Conservation (phyloP, 2,888 invertebrate genomes). For the Rhamphomyia laevipes region DNA sequence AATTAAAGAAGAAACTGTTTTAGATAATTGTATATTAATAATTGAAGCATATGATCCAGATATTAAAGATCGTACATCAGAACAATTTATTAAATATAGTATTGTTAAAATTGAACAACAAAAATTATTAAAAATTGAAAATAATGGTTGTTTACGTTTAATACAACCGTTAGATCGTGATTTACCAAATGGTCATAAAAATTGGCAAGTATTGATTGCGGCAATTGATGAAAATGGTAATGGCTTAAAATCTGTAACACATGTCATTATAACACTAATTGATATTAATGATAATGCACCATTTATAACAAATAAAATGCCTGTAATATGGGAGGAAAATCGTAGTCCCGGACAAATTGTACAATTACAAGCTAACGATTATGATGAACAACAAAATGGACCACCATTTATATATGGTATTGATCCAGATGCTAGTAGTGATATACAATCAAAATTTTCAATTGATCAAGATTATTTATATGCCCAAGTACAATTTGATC, state of each 20-base stretch:
- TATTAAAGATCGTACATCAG: conserved; percentile 59
- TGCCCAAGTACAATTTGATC: conserved; percentile 67
- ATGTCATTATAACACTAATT: conserved; percentile 53
- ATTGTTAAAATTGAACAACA: conserved; percentile 61
- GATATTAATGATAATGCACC: conserved; percentile 96
- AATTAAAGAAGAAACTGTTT: conserved; percentile 61
- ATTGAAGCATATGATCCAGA: conserved; percentile 76
- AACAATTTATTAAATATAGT: conserved; percentile 67
- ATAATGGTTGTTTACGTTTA: conserved; percentile 55
- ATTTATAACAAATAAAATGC: conserved; percentile 64
- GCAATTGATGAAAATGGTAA: conserved; percentile 68
- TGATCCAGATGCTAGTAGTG: conserved; percentile 45
- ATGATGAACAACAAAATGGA: conserved; percentile 72
- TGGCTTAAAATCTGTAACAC: conserved; percentile 49
- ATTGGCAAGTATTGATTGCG: conserved; percentile 61
- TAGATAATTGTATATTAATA: conserved; percentile 56
- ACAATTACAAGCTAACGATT: conserved; percentile 62
- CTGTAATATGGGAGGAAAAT: conserved; percentile 77
- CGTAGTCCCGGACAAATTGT: conserved; percentile 56
- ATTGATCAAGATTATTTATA: conserved; percentile 57
- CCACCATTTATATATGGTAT: conserved; percentile 65
- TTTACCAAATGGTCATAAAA: conserved; percentile 70
- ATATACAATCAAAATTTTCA: conserved; percentile 58
- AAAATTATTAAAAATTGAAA: conserved; percentile 58
- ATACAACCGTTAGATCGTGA: conserved; percentile 73